Base-by-base conservation (phyloP, 2,113 vertebrate species). In the Pteropus alecto region DNA sequence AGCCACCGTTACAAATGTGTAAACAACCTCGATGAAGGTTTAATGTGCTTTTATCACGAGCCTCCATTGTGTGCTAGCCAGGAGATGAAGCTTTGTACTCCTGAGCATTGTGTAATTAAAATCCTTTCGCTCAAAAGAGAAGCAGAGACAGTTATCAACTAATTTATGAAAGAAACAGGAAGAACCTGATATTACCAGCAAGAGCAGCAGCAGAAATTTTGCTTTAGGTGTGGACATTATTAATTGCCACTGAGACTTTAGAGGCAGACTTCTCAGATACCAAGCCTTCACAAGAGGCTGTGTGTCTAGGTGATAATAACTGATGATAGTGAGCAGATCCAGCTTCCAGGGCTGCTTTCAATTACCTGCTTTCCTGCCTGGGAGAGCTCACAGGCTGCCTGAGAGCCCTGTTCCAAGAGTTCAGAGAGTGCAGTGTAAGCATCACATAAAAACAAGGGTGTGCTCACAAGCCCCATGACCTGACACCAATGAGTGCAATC, bases 21-120 rank as follows among this genome's bases (percentile, higher is more conserved):
- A 98, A 98, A 98, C 98, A 98, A 91, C 77, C 95, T 89, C 94
- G 67, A 15, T 56, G 84, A 97, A 95, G 96, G 97, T 97, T 98
- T 97, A 96, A 97, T 95, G 87, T 76, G 67, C 87, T 98, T 98
- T 98, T 95, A 96, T 96, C 98, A 94, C 38, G 1, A 0, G 84
- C 93, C 78, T 68, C 95, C 96, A 81, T 90, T 95, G 97, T 97
- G 87, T 90, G 91, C 76, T 90, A 85, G 92, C 97, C 0, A 4
- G 24, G 43, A 96, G 97, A 97, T 78, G 92, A 76, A 73, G 90
- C 96, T 95, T 67, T 97, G 85, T 95, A 93, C 77, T 96, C 76
- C 84, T 74, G 35, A 14, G 7, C 86, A 16, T 94, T 61, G 92
- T 90, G 81, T 97, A 98, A 98, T 98, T 98, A 98, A 98, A 96